Evolutionary conservation across 2,888 invertebrate genomes (phyloP), one percentile per base, ranked within the genome.

Genomic region (Punctoribates punctum): DNA sequence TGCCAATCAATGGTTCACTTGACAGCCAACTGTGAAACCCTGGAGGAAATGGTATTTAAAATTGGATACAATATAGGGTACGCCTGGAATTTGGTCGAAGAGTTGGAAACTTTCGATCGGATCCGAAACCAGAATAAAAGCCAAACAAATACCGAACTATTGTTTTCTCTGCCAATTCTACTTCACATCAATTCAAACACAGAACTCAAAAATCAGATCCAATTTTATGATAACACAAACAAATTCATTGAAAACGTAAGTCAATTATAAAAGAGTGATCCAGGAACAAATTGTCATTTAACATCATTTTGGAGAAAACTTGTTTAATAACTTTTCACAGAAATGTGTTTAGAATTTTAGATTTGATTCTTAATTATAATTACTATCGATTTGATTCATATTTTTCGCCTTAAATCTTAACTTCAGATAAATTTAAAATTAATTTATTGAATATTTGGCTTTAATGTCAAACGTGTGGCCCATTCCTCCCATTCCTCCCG

Each of bases 1-100:
- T 65, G 62, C 62, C 62, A 65, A 65, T 65, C 62, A 29, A 65
- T 65, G 62, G 62, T 29, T 17, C 29, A 65, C 34, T 65, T 65
- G 25, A 8, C 29, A 27, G 5, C 29, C n/a, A 29, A 34, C 6
- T 65, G 62, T 65, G 62, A 65, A 29, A 5, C 9, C 15, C n/a
- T 34, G 3, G 29, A 65, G 25, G 62, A 65, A 17, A 29, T 2
- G 9, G 62, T 65, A 1, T 65, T 25, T n/a, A 65, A 65, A 8
- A 23, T 65, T 29, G 62, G 62, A 27, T 11, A 65, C 25, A 65
- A 29, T 29, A 29, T 65, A 6, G 62, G 62, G 1, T 65, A 25
- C 15, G 62, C 62, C 15, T 65, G 62, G 62, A 65, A 29, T 29
- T 6, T 65, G 15, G 3, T 9, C 1, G 62, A 65, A 29, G 62